Base-by-base conservation (phyloP, 2,888 invertebrate genomes). In the Cantharis rustica region DNA sequence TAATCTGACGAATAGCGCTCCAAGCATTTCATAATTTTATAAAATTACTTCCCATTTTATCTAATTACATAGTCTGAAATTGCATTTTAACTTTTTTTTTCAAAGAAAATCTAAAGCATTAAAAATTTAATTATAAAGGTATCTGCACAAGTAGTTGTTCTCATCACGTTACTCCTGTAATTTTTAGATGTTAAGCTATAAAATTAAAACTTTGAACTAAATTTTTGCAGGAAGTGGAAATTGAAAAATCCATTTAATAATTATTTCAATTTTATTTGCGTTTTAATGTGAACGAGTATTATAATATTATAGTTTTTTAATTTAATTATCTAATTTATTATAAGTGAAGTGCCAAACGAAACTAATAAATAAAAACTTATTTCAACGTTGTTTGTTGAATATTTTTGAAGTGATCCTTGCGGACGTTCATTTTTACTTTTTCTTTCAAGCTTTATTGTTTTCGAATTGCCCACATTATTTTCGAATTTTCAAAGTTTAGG, bases 1-100 rank as follows among this genome's bases (percentile, higher is more conserved):
- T 76, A 69, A 69, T 76, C 75, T 69, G 72, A 17, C 69, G 69
- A 69, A 69, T 69, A 68, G 72, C 75, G 27, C 66, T 31, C 15
- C 72, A 61, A 72, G 68, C 71, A 64, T 76, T 73, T 71, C 26
- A 72, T 72, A 71, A 75, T 71, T 76, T 61, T 27, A 23, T 16
- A 61, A 70, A 62, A 61, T 62, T 63, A 15, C 64, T 13, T n/a
- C 68, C 47, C 17, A 23, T 61, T 72, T 68, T 26, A 47, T 70
- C 69, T 74, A 74, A 74, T 74, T 74, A 74, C 64, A 23, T 16
- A 26, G 16, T 11, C 20, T 66, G 64, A 62, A 27, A 17, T 71
- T 11, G 72, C 10, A 62, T 75, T 77, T 47, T 47, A 47, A 47
- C 47, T 47, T 47, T 47, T 47, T 31, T 47, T 47, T 47, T 47